These are phyloP conservation scores for Notarius quadriscutis DNA, from an alignment of 2,113 vertebrate species.

Conservation along the genomic window DNA sequence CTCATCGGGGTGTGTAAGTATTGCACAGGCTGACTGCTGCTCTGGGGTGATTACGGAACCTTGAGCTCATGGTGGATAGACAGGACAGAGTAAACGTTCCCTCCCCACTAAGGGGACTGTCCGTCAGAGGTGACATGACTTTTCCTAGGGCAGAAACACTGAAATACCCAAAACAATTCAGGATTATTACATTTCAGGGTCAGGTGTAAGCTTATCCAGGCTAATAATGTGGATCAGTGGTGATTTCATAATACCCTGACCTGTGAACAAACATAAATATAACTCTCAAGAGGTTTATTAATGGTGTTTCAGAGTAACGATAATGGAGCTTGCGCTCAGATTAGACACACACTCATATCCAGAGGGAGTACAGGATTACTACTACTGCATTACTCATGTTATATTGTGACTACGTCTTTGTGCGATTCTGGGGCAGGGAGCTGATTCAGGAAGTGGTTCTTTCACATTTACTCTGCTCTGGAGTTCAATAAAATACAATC, in stretches of 20 bases:
- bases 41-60: background rate
- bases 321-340: background rate
- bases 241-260: background rate
- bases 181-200: slow-evolving; percentile 38
- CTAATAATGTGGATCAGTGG: background rate
- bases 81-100: slow-evolving; percentile 57
- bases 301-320: background rate
- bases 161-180: background rate
- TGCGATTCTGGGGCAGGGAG: background rate
- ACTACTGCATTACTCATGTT: background rate
- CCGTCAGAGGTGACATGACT: background rate
- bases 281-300: background rate
- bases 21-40: slow-evolving; percentile 53
- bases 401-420: background rate
- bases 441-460: slow-evolving; percentile 30
- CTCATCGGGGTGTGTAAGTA: slow-evolving; percentile 62
- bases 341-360: background rate
- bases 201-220: background rate
- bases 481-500: background rate
- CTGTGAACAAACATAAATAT: background rate
- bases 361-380: background rate
- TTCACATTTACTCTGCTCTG: slow-evolving; percentile 46
- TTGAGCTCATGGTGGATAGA: background rate
- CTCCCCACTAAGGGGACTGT: slow-evolving; percentile 50
- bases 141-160: background rate